Base-by-base conservation (phyloP, 2,113 vertebrate species). In the Setophaga kirtlandii region DNA sequence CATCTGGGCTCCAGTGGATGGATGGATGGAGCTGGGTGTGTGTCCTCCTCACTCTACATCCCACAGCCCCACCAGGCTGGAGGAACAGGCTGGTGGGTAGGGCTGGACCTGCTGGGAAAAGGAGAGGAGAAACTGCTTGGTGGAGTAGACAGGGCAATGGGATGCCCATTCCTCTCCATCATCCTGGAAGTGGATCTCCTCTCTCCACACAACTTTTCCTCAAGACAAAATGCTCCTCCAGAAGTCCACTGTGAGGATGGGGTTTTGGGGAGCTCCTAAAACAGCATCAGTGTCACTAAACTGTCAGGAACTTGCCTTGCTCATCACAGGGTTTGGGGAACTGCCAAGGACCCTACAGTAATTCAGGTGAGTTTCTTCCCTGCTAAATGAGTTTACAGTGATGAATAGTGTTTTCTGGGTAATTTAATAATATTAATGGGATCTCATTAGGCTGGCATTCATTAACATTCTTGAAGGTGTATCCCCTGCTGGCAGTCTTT, bases 391-490 rank as follows among this genome's bases (percentile, higher is more conserved):
- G 49, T 96, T 93, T 96, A 93, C 77, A 95, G 91, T 95, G 94
- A 96, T 95, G 87, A 97, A 96, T 94, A 94, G 91, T 77, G 67
- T 93, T 96, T 94, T 87, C 96, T 94, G 85, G 79, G 94, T 96
- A 96, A 96, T 95, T 93, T 94, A 93, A 97, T 97, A 96, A 95
- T 92, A 96, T 93, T 97, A 97, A 97, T 96, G 92, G 89, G 90
- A 60, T 96, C 96, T 97, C 93, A 96, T 96, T 96, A 95, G 80
- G 41, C 91, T 91, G 87, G 90, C 78, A 78, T 92, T 93, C 91
- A 93, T 96, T 94, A 96, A 90, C 90, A 96, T 95, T 96, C 95
- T 82, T 87, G 80, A 93, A 96, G 90, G 80, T 92, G 69, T 95
- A 91, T 90, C 88, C 83, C 90, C 91, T 89, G 89, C 91, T 94